Evolutionary conservation across 2,113 vertebrate species (phyloP).

Genomic region (Jaculus jaculus): DNA sequence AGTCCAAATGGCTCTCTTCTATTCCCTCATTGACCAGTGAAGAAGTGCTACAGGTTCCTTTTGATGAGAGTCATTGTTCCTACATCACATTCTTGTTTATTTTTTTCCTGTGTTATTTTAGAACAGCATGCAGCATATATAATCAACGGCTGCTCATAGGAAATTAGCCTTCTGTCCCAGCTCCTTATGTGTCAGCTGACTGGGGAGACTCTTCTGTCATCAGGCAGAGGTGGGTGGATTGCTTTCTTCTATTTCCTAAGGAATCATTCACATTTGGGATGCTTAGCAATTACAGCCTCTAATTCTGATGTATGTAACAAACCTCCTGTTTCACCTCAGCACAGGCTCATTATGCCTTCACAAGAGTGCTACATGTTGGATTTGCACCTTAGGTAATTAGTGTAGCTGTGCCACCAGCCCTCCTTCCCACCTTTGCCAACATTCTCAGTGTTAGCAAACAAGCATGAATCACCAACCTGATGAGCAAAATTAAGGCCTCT

Average conservation of each 20-base stretch:
- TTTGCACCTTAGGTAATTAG: constrained; percentile 84
- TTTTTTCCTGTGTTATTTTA: constrained; percentile 6
- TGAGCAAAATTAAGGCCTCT: constrained; percentile 82
- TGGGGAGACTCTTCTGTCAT: constrained; percentile 42
- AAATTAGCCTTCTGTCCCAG: constrained; percentile 37
- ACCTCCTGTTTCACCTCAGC: constrained; percentile 77
- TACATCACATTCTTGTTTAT: not conserved
- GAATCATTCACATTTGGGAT: constrained; percentile 63
- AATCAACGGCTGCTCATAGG: constrained; percentile 41
- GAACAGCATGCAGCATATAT: constrained; percentile 7
- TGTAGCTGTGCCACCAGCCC: constrained; percentile 72
- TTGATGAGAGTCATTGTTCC: constrained; percentile 47
- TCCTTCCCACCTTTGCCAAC: constrained; percentile 80
- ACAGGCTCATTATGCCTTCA: constrained; percentile 78
- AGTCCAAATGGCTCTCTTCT: not conserved
- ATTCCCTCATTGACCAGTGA: not conserved
- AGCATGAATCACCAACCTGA: constrained; percentile 83
- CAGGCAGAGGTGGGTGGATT: constrained; percentile 37
- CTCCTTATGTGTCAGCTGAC: not conserved
- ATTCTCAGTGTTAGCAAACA: constrained; percentile 82
- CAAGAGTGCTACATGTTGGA: constrained; percentile 76
- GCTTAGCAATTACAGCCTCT: constrained; percentile 70
- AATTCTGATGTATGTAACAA: constrained; percentile 71
- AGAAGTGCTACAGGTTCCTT: not conserved
- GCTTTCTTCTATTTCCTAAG: constrained; percentile 60